These are phyloP conservation scores for Vandiemenella viatica DNA, from an alignment of 2,888 invertebrate species.

Conservation along the genomic window DNA sequence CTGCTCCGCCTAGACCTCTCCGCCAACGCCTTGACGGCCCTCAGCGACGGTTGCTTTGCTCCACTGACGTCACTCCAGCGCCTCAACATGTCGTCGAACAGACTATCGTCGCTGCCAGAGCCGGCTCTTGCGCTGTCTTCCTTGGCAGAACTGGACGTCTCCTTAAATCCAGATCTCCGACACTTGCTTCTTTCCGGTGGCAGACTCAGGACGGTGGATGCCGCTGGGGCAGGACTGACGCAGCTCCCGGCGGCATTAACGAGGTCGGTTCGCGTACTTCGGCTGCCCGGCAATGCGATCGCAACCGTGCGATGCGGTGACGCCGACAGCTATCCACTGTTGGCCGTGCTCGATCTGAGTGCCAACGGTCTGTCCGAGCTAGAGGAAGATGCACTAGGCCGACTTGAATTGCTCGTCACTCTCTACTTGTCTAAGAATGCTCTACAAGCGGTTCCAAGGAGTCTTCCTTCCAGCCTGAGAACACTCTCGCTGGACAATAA, in stretches of 20 bases:
- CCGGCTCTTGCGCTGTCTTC: constrained; percentile 21
- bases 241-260: constrained; percentile 78
- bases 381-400: constrained; percentile 74
- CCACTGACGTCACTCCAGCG: constrained; percentile 19
- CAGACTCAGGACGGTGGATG: constrained; percentile 69
- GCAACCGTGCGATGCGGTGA: constrained; percentile 64
- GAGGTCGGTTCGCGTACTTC: constrained; percentile 66
- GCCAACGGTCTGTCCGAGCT: constrained; percentile 58
- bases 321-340: constrained; percentile 71
- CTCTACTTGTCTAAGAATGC: constrained; percentile 68
- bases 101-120: constrained; percentile 13
- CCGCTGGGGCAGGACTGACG: constrained; percentile 64
- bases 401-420: constrained; percentile 62
- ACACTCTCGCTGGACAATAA: constrained; percentile 65
- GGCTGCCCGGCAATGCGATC: constrained; percentile 60
- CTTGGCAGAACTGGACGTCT: not conserved
- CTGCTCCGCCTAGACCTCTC: constrained; percentile 56
- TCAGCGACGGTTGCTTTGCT: constrained; percentile 26
- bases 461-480: constrained; percentile 61
- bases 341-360: constrained; percentile 67
- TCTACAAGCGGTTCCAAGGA: constrained; percentile 52
- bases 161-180: not conserved
- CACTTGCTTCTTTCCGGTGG: constrained; percentile 44
- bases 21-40: constrained; percentile 45
- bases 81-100: constrained; percentile 24